phyloP scores from a whole-genome alignment of 2,888 invertebrate genomes.

The Chloroclystis v-ata region DNA sequence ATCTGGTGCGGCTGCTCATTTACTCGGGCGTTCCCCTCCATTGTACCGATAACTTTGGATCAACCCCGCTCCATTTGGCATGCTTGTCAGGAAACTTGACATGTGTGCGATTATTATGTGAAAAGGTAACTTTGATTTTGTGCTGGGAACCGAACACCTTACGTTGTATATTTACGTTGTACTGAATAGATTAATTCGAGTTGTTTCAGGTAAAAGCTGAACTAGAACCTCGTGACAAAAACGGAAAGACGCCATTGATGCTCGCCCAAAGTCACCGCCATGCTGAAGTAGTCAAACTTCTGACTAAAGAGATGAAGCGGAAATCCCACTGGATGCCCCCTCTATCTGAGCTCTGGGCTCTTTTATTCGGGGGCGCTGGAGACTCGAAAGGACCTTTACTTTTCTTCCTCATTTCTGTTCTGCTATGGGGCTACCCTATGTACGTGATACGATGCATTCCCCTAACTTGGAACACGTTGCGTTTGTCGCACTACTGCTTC shows the following conservation, averaged over 20 bases:
- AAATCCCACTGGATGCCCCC: conserved; percentile 92
- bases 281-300: conserved; percentile 87
- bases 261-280: conserved; percentile 93
- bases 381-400: conserved; percentile 93
- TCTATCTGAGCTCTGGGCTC: conserved; percentile 91
- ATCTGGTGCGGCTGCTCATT: conserved; percentile 90
- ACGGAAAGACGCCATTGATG: conserved; percentile 94
- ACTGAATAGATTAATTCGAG: no score
- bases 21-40: conserved; percentile 94
- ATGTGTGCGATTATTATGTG: conserved; percentile 91
- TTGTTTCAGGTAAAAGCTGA: conserved; percentile 87
- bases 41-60: conserved; percentile 94
- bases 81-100: conserved; percentile 92
- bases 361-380: conserved; percentile 93
- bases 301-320: conserved; percentile 89
- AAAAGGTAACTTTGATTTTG: no score
- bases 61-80: conserved; percentile 93
- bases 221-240: conserved; percentile 91
- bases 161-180: no score
- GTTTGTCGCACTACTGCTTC: conserved; percentile 92
- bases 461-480: conserved; percentile 91
- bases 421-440: conserved; percentile 96
- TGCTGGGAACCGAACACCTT: no score
- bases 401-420: conserved; percentile 89
- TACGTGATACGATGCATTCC: conserved; percentile 94